These are phyloP conservation scores for Drosophila merina DNA, from an alignment of 2,888 invertebrate genomes.

Conservation along the genomic window DNA sequence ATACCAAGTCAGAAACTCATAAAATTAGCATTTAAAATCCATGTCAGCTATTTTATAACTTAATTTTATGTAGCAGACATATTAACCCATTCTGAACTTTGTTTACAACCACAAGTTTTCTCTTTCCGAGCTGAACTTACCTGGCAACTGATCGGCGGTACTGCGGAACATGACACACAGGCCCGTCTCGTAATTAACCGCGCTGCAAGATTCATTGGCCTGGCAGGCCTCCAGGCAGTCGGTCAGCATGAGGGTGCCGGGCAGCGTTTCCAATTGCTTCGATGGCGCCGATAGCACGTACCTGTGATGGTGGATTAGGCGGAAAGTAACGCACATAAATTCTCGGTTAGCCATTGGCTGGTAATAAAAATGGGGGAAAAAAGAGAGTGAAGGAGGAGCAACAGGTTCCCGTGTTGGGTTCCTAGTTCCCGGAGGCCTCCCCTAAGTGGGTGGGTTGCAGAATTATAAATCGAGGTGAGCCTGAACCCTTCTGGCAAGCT, in stretches of 20 bases:
- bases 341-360: slow-evolving; percentile 23
- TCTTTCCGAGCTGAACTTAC: slow-evolving; percentile 84
- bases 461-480: slow-evolving; percentile 27
- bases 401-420: slow-evolving; percentile 34
- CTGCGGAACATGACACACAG: slow-evolving; percentile 95
- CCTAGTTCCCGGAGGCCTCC: neutral
- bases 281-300: slow-evolving; percentile 96
- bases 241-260: slow-evolving; percentile 95
- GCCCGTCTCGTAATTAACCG: slow-evolving; percentile 97
- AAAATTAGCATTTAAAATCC: no score
- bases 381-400: slow-evolving; percentile 14
- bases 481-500: slow-evolving; percentile 10
- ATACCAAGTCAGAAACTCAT: no score
- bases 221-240: slow-evolving; percentile 97
- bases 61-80: neutral
- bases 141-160: slow-evolving; percentile 94
- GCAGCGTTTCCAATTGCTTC: slow-evolving; percentile 94
- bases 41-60: neutral
- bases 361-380: neutral
- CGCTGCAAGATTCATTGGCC: slow-evolving; percentile 94
- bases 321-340: slow-evolving; percentile 69
- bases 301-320: slow-evolving; percentile 81
- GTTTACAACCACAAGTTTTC: slow-evolving; percentile 1
- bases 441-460: slow-evolving; percentile 33
- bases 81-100: slow-evolving; percentile 1